phyloP scores from a whole-genome alignment of 1,140 invertebrate species.

The Drosophila orosa region DNA sequence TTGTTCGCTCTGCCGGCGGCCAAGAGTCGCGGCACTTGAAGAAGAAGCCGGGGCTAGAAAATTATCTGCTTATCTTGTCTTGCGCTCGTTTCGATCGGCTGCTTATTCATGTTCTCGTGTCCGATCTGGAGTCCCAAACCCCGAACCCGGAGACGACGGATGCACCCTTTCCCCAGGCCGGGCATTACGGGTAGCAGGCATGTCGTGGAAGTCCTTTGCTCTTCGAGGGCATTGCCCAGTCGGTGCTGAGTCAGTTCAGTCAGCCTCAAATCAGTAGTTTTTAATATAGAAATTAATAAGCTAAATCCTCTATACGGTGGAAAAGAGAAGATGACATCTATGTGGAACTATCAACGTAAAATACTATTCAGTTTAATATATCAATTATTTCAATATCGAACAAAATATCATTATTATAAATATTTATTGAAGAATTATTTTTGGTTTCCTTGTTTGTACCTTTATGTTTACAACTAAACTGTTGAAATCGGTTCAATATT shows the following conservation, averaged over 20 bases:
- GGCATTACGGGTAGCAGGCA: not conserved
- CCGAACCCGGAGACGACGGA: not conserved
- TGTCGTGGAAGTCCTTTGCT: not conserved
- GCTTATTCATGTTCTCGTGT: conserved; percentile 78
- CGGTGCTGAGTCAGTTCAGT: not conserved
- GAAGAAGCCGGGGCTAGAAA: conserved; percentile 72
- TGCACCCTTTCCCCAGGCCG: not conserved
- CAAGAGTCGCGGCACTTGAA: conserved; percentile 39
- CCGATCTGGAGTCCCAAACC: not conserved
- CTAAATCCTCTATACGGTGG: no score
- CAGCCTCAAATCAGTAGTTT: no score
- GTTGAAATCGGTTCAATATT: no score
- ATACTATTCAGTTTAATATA: no score
- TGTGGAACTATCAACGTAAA: no score
- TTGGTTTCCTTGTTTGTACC: no score
- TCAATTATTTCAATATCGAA: no score
- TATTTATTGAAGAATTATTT: no score
- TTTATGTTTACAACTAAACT: no score
- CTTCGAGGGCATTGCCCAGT: not conserved
- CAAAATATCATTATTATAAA: no score
- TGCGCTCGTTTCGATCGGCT: conserved; percentile 79
- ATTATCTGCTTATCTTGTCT: conserved; percentile 84
- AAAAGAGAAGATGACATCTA: no score
- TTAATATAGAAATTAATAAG: no score
- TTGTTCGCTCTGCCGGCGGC: conserved; percentile 53